These are phyloP conservation scores for Sarotherodon lohbergeri DNA, from an alignment of 2,113 vertebrate species.

Conservation along the genomic window DNA sequence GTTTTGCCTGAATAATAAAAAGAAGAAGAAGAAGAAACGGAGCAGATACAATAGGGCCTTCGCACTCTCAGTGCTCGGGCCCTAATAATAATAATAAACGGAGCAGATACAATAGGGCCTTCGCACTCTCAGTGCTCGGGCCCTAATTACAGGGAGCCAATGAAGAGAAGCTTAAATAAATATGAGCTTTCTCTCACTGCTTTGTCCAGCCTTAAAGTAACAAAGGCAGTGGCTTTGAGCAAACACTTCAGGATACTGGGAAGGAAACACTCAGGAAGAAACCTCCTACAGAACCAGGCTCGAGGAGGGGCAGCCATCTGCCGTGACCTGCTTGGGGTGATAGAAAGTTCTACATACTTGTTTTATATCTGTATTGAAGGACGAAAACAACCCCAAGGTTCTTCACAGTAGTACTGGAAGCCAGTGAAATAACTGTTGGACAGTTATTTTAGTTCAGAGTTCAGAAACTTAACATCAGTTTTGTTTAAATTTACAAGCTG, in stretches of 20 bases:
- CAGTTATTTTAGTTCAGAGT: background rate
- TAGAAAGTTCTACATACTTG: background rate
- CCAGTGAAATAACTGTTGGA: rapidly evolving
- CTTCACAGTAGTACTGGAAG: background rate
- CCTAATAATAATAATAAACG: too few species aligned
- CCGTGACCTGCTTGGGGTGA: background rate
- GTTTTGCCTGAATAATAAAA: too few species aligned
- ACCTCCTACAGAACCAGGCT: background rate
- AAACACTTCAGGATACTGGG: background rate
- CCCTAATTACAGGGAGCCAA: background rate
- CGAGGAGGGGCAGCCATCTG: background rate
- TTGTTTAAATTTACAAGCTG: background rate
- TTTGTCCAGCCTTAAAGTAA: background rate
- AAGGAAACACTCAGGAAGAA: background rate
- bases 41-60: too few species aligned
- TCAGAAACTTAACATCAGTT: background rate
- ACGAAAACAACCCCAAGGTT: background rate
- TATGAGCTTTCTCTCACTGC: background rate
- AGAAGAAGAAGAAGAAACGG: too few species aligned
- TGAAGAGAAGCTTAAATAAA: background rate
- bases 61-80: too few species aligned
- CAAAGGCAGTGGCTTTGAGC: background rate
- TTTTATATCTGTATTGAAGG: background rate
- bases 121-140: too few species aligned
- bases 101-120: too few species aligned